Evolutionary conservation across 2,888 invertebrate genomes (phyloP).

Genomic region (Altica lythri): DNA sequence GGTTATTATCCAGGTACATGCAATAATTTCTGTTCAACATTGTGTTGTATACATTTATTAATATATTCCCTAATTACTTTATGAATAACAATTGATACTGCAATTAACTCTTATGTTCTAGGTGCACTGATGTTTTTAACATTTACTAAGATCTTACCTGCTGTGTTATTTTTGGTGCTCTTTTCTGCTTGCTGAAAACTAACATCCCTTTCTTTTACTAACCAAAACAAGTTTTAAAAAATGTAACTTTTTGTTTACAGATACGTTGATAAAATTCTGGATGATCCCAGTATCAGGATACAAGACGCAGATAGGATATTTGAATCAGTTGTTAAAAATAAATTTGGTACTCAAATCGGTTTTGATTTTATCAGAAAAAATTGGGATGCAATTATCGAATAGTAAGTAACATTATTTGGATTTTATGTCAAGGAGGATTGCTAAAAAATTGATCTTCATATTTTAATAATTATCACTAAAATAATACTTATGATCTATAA

Average conservation of each 20-base stretch:
- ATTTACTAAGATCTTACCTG: no score
- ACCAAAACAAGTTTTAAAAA: constrained; percentile 32
- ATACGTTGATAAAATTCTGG: constrained; percentile 46
- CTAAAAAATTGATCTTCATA: no score
- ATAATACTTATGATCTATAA: no score
- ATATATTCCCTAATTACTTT: background rate
- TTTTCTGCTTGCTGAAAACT: constrained; percentile 6
- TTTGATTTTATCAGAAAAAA: constrained; percentile 63
- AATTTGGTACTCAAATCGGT: constrained; percentile 64
- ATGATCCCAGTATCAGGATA: constrained; percentile 61
- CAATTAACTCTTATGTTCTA: constrained; percentile 2
- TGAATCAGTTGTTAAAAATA: constrained; percentile 63
- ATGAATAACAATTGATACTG: no score
- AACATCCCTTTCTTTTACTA: constrained; percentile 27
- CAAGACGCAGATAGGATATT: constrained; percentile 67
- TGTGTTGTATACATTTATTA: background rate
- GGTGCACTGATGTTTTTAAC: constrained; percentile 10
- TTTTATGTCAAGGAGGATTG: no score
- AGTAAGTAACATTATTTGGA: constrained; percentile 50
- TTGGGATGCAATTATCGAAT: constrained; percentile 56
- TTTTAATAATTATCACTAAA: no score
- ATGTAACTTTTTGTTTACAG: constrained; percentile 46
- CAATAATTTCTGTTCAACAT: constrained; percentile 24
- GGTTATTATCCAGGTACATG: constrained; percentile 62
- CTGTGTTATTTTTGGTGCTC: no score